A percentile compares a stretch with the other conserved stretches of the same genome.
These are phyloP conservation scores for Sycobia sp. DNA, from an alignment of 1,140 invertebrate genomes.

Conservation along the genomic window DNA sequence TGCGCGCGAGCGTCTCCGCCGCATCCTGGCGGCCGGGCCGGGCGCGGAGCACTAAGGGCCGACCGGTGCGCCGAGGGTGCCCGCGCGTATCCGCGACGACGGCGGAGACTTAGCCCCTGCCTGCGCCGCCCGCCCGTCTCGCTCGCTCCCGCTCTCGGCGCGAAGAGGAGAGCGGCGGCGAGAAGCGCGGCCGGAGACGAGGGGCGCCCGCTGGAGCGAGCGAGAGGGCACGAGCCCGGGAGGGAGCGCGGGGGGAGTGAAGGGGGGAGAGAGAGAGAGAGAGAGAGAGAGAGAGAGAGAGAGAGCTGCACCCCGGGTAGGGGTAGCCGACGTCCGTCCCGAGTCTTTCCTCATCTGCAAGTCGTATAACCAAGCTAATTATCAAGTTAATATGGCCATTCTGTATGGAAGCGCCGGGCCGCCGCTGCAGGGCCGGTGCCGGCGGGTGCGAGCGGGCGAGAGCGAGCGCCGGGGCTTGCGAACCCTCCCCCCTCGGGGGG, in stretches of 20 bases:
- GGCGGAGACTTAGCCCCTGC: constrained; percentile 11
- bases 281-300: constrained; percentile 19
- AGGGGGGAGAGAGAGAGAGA: constrained; percentile 11
- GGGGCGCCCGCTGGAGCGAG: constrained; percentile 35
- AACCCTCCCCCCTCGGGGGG: no score
- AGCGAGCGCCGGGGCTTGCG: constrained; percentile 25
- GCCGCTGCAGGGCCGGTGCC: constrained; percentile 37
- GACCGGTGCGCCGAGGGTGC: constrained; percentile 11
- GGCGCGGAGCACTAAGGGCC: constrained; percentile 16
- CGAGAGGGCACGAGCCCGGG: background rate
- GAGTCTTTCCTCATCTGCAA: constrained; percentile 82
- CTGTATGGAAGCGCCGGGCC: constrained; percentile 65
- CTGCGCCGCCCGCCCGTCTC: background rate
- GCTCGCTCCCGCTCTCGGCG: background rate
- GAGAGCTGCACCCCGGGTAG: constrained; percentile 56
- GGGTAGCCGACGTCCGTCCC: constrained; percentile 65
- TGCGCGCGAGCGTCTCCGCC: constrained; percentile 53
- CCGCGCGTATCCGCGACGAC: constrained; percentile 24
- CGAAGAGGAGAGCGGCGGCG: background rate
- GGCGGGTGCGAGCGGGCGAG: constrained; percentile 39
- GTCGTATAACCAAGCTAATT: constrained; percentile 88
- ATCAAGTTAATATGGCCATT: constrained; percentile 86
- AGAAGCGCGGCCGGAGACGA: background rate
- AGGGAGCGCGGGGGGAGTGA: background rate
- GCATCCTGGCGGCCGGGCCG: constrained; percentile 22